Evolutionary conservation across 2,113 vertebrate genomes (phyloP).

Genomic region (Haemorhous mexicanus): DNA sequence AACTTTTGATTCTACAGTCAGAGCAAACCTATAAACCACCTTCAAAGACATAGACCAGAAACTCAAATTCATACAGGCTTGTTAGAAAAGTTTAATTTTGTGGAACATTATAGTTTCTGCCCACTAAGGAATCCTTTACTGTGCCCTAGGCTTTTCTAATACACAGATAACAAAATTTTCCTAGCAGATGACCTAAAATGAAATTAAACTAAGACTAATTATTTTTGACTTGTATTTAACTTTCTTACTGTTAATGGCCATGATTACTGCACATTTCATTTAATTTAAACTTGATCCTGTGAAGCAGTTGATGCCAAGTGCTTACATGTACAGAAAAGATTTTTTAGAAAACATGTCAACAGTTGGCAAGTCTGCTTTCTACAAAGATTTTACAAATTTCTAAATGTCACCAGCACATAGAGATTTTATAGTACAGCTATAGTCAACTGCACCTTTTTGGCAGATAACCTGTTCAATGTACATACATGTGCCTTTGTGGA

Average conservation of each 20-base stretch:
- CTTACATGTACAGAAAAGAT: background rate
- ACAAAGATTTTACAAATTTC: background rate
- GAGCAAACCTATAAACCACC: background rate
- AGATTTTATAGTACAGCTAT: background rate
- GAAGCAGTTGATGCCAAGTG: background rate
- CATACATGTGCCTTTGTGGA: background rate
- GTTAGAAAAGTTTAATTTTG: background rate
- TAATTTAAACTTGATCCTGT: background rate
- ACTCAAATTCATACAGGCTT: background rate
- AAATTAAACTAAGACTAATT: background rate
- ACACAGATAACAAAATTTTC: background rate
- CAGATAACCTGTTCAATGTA: background rate
- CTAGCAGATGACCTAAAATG: background rate
- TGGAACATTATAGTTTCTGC: background rate
- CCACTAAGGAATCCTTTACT: background rate
- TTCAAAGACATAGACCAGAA: background rate
- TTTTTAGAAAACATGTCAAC: background rate
- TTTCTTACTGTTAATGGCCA: background rate
- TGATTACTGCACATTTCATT: background rate
- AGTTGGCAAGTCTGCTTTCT: background rate
- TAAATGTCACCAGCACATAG: accelerated
- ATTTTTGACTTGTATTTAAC: background rate
- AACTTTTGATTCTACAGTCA: background rate
- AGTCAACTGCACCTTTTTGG: background rate
- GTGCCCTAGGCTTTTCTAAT: background rate